Percentiles rank a stretch among this genome's conserved stretches.
Evolutionary conservation across 2,797 vertebrate species (phyloP).

Genomic region (Dendrocincla fuliginosa): DNA sequence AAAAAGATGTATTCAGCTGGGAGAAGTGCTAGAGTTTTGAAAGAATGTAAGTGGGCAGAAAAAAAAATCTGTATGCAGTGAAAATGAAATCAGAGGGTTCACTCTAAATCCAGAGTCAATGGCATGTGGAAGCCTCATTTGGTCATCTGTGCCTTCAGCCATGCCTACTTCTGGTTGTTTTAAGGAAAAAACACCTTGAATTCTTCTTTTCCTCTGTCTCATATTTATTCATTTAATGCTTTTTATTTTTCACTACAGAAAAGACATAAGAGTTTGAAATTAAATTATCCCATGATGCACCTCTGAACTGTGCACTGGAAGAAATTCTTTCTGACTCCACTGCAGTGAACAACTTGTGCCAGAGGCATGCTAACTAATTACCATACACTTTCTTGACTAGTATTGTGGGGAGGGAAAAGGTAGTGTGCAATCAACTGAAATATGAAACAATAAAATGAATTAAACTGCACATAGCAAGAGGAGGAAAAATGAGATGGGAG

Average conservation of each 20-base stretch:
- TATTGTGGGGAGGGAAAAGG: not conserved
- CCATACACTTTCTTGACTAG: constrained; percentile 4
- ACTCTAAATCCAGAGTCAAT: not conserved
- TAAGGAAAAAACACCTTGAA: not conserved
- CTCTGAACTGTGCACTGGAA: constrained; percentile 5
- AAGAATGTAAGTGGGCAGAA: not conserved
- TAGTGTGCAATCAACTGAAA: not conserved
- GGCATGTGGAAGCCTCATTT: not conserved
- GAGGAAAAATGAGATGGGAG: not conserved
- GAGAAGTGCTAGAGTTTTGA: not conserved
- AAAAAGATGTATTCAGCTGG: not conserved
- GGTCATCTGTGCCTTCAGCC: not conserved
- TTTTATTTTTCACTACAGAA: not conserved
- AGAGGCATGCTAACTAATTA: constrained; percentile 31
- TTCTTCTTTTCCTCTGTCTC: not conserved
- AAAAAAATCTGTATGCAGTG: not conserved
- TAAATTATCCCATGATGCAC: not conserved
- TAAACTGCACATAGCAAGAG: not conserved
- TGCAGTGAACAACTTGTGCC: constrained; percentile 20
- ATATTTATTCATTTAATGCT: not conserved
- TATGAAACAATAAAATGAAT: constrained; percentile 19
- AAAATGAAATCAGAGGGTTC: not conserved
- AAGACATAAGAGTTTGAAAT: not conserved
- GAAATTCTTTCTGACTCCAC: constrained; percentile 24
- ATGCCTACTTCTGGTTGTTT: not conserved